These are phyloP conservation scores for Torymus tubicola DNA, from an alignment of 2,888 invertebrate species.

Conservation along the genomic window DNA sequence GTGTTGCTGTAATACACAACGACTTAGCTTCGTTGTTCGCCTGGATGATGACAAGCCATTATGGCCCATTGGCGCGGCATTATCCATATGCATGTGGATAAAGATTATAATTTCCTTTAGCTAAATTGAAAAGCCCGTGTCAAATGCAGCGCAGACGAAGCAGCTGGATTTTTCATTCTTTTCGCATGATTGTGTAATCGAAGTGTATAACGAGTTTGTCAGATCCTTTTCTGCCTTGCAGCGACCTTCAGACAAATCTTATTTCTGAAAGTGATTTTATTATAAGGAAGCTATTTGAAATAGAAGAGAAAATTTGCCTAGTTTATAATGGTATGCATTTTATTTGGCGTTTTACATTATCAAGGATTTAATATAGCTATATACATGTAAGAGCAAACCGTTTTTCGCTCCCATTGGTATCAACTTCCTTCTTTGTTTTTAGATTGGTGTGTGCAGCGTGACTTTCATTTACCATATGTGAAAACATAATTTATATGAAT, in stretches of 20 bases:
- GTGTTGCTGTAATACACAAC: too few relatives aligned
- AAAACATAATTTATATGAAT: constrained; percentile 37
- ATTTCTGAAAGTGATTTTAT: constrained; percentile 4
- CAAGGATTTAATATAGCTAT: too few relatives aligned
- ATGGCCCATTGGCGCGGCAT: constrained; percentile 46
- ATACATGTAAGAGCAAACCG: too few relatives aligned
- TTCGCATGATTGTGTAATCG: constrained; percentile 3
- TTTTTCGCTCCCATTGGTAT: too few relatives aligned
- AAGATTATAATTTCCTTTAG: constrained; percentile 60
- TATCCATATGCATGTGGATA: constrained; percentile 50
- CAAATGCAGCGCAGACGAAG: not conserved
- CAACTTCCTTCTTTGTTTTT: too few relatives aligned
- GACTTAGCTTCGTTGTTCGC: not conserved
- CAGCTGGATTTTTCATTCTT: constrained; percentile 28
- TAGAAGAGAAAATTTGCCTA: not conserved
- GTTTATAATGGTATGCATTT: constrained; percentile 9
- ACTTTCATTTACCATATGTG: too few relatives aligned
- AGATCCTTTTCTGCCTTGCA: too few relatives aligned
- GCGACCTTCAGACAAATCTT: not conserved
- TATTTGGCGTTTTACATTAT: constrained; percentile 28
- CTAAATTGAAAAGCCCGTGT: constrained; percentile 57
- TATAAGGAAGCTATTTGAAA: constrained; percentile 10
- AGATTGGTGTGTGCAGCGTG: too few relatives aligned
- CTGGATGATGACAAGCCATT: not conserved
- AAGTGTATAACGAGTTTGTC: too few relatives aligned